Conservation (phyloP, 1,140 invertebrate genomes). For the Gryon sp. region DNA sequence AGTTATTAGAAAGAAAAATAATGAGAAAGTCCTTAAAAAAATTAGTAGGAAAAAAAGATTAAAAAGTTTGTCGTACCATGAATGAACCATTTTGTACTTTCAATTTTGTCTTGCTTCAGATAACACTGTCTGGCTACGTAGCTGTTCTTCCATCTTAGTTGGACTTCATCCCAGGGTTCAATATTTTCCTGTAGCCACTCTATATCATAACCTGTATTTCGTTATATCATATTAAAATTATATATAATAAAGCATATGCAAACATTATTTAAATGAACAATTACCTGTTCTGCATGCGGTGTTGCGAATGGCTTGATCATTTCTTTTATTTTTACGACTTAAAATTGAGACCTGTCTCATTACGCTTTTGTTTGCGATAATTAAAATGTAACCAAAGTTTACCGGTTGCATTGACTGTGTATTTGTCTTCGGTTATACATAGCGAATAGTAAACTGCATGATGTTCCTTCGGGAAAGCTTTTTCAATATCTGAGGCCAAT, state of each 20-base stretch:
- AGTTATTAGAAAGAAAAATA: too few relatives aligned
- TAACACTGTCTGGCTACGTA: conserved; percentile 5
- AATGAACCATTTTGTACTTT: neutral
- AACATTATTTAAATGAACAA: neutral
- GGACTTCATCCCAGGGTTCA: conserved; percentile 9
- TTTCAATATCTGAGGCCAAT: neutral
- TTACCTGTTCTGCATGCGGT: neutral
- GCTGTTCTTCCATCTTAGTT: conserved; percentile 8
- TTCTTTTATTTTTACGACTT: neutral
- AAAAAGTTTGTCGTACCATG: conserved; percentile 13
- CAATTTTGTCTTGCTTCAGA: neutral
- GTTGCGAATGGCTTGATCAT: too few relatives aligned
- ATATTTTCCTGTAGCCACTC: neutral
- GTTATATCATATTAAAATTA: neutral
- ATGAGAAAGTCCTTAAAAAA: too few relatives aligned
- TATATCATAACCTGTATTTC: neutral
- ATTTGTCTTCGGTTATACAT: neutral
- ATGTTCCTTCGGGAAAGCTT: neutral
- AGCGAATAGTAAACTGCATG: neutral
- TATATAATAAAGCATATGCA: neutral
- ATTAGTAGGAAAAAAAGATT: too few relatives aligned
- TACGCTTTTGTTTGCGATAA: neutral
- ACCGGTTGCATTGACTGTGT: neutral
- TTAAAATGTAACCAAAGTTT: conserved; percentile 4
- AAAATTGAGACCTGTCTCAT: neutral